Evolutionary conservation across 2,113 vertebrate genomes (phyloP), one percentile per base, ranked within the genome.

Genomic region (Pagrus major): DNA sequence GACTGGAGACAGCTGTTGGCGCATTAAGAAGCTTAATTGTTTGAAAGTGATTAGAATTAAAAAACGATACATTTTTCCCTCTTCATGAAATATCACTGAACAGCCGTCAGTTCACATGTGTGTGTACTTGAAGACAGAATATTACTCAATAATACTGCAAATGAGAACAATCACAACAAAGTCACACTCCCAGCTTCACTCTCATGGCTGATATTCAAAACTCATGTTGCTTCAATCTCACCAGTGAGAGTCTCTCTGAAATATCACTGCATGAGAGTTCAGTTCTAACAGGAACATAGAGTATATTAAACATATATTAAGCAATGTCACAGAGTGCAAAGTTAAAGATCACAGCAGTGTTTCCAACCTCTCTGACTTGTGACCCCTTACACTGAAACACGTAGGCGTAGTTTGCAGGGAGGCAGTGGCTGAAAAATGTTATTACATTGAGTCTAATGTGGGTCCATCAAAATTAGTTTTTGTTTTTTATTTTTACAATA

Each of bases 151-250:
- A 9, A 51, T 10, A 18, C 52, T 6, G 21, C 27, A 63, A 78
- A 87, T 80, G 59, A 70, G 27, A 80, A 65, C 58, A 58, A 79
- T 65, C 0, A 11, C 27, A 16, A 20, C 46, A 63, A 47, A 83
- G 73, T 87, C 76, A 76, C 76, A 69, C 46, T 35, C n/a, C 7
- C 25, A 8, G 20, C 27, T 77, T 27, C 16, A n/a, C 47, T 76
- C 35, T 37, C 46, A 56, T 47, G 29, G 44, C 59, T 20, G 33
- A 54, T 47, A 71, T 51, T 77, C 31, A 68, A 60, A 84, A 35
- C 46, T 52, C 58, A 41, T 0, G 29, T 35, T 4, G 14, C 58
- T 61, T 82, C 66, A 82, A 16, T 79, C 55, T 79, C 25, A n/a
- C n/a, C n/a, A n/a, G n/a, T n/a, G n/a, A n/a, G n/a, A n/a, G n/a